Percentiles rank a stretch among this genome's conserved stretches.
Evolutionary conservation across 2,888 invertebrate genomes (phyloP).

Genomic region (Neoaliturus tenellus): DNA sequence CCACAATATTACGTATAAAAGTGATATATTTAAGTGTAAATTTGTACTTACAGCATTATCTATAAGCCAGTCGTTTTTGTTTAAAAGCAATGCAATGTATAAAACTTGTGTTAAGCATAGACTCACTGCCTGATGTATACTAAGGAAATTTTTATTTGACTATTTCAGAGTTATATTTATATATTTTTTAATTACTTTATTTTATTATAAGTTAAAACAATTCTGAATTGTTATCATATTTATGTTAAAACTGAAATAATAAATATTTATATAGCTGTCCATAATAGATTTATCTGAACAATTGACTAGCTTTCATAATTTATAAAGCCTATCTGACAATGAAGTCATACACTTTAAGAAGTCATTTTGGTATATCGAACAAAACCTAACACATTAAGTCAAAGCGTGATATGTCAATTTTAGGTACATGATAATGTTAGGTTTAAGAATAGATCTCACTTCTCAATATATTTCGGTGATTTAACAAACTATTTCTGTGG

Average conservation of each 20-base stretch:
- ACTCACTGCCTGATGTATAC: not conserved
- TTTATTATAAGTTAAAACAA: not conserved
- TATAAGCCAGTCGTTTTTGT: not conserved
- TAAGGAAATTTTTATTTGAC: not conserved
- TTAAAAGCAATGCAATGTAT: slow-evolving; percentile 12
- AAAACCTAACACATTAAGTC: no score
- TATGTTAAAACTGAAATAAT: no score
- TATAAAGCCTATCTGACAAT: no score
- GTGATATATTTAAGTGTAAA: slow-evolving; percentile 19
- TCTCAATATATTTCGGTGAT: not conserved
- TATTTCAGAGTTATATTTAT: not conserved
- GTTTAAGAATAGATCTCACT: not conserved
- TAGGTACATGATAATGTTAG: not conserved
- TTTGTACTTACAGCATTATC: slow-evolving; percentile 26
- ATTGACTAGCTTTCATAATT: no score
- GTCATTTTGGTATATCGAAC: no score
- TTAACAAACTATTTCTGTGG: not conserved
- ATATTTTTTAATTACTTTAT: not conserved
- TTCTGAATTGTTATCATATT: no score
- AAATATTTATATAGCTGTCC: no score
- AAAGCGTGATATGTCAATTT: no score
- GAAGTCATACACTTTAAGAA: not conserved
- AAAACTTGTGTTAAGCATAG: not conserved
- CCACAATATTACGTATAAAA: not conserved
- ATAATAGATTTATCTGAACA: no score